Base-by-base conservation (phyloP, 2,113 vertebrate genomes). In the Leucoraja erinaceus region DNA sequence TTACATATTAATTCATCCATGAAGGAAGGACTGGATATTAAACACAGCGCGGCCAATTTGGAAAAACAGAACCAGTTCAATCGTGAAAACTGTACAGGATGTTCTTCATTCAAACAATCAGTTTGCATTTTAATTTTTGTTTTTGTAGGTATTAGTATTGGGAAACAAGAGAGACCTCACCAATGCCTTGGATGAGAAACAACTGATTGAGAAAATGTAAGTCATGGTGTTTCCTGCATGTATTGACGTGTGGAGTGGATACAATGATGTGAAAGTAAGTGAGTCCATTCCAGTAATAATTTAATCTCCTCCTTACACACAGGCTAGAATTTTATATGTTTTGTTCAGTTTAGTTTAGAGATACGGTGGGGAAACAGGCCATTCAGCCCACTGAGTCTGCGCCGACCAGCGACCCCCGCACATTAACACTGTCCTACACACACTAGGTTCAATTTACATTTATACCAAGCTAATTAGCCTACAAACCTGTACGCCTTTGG, bases 191-290 rank as follows among this genome's bases (percentile, higher is more conserved):
- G 97, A 98, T 94, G 98, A 98, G 95, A 98, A 98, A 94, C 97
- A 98, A 94, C 96, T 98, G 94, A 98, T 98, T 96, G 97, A 98
- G 96, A 98, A 97, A 96, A 95, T 98, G 97, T 97, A 96, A 97
- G 97, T 95, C 94, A n/a, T 83, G 22, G 7, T 61, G 9, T 61
- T 59, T 25, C 56, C 10, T 61, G 33, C 3, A n/a, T 63, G n/a
- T 63, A 33, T 59, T 84, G 4, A 61, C 11, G 10, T 84, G 0
- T 63, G 28, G 0, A 63, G n/a, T 66, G 33, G 2, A 5, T 7
- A 28, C 31, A 31, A 14, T 66, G 5, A 8, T 22, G 70, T 72
- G 70, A 72, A 72, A 16, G 18, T 20, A 5, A 72, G 70, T 72
- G 22, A 20, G 4, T 22, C 70, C 18, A 72, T 72, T 72, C 22